Base-by-base conservation (phyloP, 2,797 vertebrate species). In the Enoplosus armatus region DNA sequence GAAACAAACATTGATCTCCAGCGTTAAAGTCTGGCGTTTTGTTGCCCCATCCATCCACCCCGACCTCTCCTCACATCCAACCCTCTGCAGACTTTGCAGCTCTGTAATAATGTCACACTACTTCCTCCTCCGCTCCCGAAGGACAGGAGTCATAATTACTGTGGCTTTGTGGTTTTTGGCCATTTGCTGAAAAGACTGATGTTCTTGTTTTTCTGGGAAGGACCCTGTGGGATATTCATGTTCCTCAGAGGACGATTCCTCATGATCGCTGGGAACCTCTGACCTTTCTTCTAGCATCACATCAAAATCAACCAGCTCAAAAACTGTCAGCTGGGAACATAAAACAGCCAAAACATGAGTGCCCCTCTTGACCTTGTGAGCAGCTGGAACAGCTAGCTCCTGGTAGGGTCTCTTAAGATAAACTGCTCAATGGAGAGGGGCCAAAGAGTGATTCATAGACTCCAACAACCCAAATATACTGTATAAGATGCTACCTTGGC, bases 401-500 rank as follows among this genome's bases (percentile, higher is more conserved):
- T 70, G 50, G 26, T 58, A 14, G 22, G 0, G 29, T 71, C 70
- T 68, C 74, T 59, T 39, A 43, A 65, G 71, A 84, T 71, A 73
- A 71, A 83, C 43, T 47, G 51, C 50, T 72, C 12, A 16, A 2
- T 67, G 61, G 55, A 83, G 12, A 16, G 10, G 9, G 2, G 75
- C 84, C 72, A 75, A 8, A 26, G n/a, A 79, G 59, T 79, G 84
- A 89, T 81, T 88, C 75, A 85, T 65, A 27, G 16, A 65, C 76
- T 80, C 7, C 29, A 75, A 31, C 66, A 24, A 77, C 83, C 66
- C 75, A 79, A 79, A 65, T 71, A 63, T 27, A 58, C 56, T 55
- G 43, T 75, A 61, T 59, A 66, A 79, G 55, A 82, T 60, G 47
- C 45, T 20, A 8, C 35, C 45, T 60, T 37, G 37, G 82, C 77